Percentiles rank a stretch among this genome's conserved stretches.
These are phyloP conservation scores for Heliangelus exortis DNA, from an alignment of 2,797 vertebrate species.

Conservation along the genomic window DNA sequence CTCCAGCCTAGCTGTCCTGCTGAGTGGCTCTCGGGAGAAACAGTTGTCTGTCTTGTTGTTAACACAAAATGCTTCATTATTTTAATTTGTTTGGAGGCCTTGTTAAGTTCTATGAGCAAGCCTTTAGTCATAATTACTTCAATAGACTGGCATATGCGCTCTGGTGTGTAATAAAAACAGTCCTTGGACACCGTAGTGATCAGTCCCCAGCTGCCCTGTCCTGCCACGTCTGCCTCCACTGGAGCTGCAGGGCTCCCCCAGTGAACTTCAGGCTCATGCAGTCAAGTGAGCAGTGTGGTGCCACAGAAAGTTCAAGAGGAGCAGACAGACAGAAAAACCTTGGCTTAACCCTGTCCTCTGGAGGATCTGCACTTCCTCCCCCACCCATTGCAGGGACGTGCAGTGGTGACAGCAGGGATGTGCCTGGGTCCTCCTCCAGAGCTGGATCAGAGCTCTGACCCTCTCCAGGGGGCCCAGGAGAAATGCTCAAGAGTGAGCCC, in stretches of 20 bases:
- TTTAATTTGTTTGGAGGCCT: conserved; percentile 67
- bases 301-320: neutral
- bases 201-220: neutral
- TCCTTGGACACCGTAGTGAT: neutral
- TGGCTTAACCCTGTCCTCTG: neutral
- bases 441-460: neutral
- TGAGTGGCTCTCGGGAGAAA: neutral
- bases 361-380: conserved; percentile 12
- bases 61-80: neutral
- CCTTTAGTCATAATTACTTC: conserved; percentile 65
- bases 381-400: neutral
- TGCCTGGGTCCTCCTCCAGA: neutral
- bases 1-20: neutral
- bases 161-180: conserved; percentile 38
- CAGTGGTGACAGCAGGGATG: neutral
- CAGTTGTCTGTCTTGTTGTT: conserved; percentile 34
- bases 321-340: neutral
- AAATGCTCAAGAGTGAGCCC: neutral
- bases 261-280: neutral
- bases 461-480: neutral
- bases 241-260: neutral
- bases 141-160: conserved; percentile 40
- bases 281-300: accelerated
- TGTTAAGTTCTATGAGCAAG: conserved; percentile 36
- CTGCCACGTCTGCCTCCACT: neutral